Percentiles rank a stretch among this genome's conserved stretches.
Conservation (phyloP, 2,113 vertebrate genomes). For the Psephotus haematonotus region DNA sequence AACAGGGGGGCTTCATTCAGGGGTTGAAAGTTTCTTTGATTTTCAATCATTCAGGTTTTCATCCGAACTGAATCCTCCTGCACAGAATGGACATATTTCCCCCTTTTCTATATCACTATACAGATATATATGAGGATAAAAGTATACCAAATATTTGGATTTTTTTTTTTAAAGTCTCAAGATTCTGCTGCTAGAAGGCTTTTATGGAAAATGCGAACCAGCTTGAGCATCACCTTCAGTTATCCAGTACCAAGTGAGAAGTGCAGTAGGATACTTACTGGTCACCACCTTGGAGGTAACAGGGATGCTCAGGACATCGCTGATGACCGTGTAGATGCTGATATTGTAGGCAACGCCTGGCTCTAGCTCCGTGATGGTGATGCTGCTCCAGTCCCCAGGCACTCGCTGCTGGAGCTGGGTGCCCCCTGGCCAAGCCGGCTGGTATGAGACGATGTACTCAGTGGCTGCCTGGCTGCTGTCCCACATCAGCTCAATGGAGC, state of each 20-base stretch:
- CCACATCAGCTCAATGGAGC: conserved; percentile 89
- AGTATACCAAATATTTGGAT: not conserved
- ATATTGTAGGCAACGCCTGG: conserved; percentile 92
- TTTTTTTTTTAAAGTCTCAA: not conserved
- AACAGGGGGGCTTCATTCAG: not conserved
- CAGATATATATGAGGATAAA: not conserved
- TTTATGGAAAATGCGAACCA: not conserved
- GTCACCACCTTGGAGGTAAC: conserved; percentile 85
- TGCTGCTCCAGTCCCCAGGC: conserved; percentile 85
- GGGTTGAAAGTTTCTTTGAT: not conserved
- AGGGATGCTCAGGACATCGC: conserved; percentile 86
- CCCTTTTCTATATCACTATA: not conserved
- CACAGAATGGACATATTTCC: not conserved
- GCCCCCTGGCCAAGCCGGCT: conserved; percentile 80
- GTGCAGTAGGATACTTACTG: conserved; percentile 81
- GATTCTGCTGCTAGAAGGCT: not conserved
- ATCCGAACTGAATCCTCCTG: not conserved
- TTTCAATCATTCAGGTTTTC: not conserved
- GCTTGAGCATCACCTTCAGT: not conserved
- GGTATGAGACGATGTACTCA: conserved; percentile 91
- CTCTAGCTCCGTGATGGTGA: conserved; percentile 86
- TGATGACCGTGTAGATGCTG: conserved; percentile 89
- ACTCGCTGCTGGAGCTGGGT: conserved; percentile 87
- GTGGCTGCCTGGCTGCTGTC: conserved; percentile 84
- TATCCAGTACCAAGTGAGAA: fast-evolving